A percentile compares a stretch with the other conserved stretches of the same genome.
Evolutionary conservation across 2,113 vertebrate genomes (phyloP).

Genomic region (Puma concolor): DNA sequence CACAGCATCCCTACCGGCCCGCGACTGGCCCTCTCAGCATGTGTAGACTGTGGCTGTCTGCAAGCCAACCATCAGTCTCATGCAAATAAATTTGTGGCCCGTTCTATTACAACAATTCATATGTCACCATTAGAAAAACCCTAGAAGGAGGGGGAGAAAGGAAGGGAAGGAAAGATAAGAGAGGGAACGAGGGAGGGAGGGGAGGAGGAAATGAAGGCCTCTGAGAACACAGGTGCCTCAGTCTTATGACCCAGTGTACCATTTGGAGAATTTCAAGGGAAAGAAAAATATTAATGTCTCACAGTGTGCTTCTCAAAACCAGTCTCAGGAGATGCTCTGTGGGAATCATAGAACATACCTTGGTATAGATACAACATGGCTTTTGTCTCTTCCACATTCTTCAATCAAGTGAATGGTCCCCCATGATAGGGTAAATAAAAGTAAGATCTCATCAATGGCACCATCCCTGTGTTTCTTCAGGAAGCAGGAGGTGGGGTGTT

Average conservation of each 20-base stretch:
- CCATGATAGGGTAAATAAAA: not conserved
- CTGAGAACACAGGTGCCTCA: not conserved
- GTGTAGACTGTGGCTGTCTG: not conserved
- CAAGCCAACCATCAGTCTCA: not conserved
- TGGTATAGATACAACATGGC: not conserved
- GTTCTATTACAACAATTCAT: not conserved
- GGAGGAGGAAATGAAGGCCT: not conserved
- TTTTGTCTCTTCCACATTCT: not conserved
- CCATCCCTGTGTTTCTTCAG: not conserved
- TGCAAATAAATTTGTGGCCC: not conserved
- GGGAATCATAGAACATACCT: accelerated
- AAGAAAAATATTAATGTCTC: not conserved
- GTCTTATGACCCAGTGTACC: not conserved
- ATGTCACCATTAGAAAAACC: not conserved
- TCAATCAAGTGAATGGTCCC: not conserved
- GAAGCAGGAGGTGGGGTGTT: not conserved
- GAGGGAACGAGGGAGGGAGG: not conserved
- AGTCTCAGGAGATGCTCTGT: not conserved
- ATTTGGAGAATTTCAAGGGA: not conserved
- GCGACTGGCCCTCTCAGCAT: slow-evolving; percentile 11
- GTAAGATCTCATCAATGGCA: not conserved
- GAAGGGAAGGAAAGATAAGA: too few relatives aligned
- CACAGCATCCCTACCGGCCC: not conserved
- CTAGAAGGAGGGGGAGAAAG: not conserved
- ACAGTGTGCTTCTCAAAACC: not conserved